These are phyloP conservation scores for Thymallus thymallus DNA, from an alignment of 2,113 vertebrate genomes.

Conservation along the genomic window DNA sequence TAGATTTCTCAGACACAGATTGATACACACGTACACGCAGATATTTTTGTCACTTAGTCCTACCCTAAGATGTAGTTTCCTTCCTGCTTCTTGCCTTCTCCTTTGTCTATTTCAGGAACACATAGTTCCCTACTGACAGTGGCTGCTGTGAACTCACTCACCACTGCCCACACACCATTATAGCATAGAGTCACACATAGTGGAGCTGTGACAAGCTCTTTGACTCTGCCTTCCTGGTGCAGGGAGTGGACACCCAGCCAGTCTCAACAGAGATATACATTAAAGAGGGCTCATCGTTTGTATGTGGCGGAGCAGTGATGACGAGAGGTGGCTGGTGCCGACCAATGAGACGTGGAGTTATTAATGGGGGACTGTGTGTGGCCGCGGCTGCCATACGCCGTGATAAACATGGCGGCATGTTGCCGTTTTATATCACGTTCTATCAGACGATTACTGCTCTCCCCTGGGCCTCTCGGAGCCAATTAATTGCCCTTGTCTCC, in stretches of 20 bases:
- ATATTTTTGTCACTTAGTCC: neutral
- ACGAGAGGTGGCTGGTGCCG: no score
- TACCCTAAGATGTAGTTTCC: no score
- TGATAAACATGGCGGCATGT: slow-evolving; percentile 1
- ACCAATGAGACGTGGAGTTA: neutral
- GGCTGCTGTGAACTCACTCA: no score
- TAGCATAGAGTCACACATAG: no score
- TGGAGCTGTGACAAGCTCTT: no score
- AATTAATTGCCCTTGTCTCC: slow-evolving; percentile 60
- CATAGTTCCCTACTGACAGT: no score
- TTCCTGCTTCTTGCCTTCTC: no score
- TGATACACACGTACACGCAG: neutral
- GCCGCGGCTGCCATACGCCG: neutral
- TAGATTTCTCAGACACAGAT: neutral
- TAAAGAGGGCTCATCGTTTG: neutral
- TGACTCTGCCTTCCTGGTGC: no score
- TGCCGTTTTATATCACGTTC: slow-evolving; percentile 54
- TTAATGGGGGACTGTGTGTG: slow-evolving; percentile 26
- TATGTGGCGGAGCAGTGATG: no score
- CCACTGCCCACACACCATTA: no score
- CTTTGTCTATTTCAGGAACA: no score
- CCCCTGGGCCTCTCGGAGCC: slow-evolving; percentile 21
- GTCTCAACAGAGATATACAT: neutral
- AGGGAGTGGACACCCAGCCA: neutral
- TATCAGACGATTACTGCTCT: slow-evolving; percentile 43